A percentile compares a stretch with the other conserved stretches of the same genome.
Conservation (phyloP, 2,113 vertebrate genomes). For the Dinomys branickii region DNA sequence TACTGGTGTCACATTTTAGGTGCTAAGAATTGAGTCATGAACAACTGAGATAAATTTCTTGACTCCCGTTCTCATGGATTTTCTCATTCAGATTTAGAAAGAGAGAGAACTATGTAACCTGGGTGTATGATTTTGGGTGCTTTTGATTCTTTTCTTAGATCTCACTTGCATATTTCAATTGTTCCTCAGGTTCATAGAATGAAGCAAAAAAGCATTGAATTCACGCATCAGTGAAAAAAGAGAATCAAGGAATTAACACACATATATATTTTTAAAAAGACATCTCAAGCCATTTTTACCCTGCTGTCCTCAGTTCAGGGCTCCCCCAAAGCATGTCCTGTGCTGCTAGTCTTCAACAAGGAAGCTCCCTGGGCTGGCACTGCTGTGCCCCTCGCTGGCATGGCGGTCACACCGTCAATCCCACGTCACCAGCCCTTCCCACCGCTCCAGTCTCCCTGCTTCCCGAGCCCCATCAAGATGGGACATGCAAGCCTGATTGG, state of each 20-base stretch:
- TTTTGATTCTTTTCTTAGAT: constrained; percentile 6
- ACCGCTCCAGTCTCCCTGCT: rapidly evolving
- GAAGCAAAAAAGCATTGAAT: background rate
- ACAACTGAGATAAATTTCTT: background rate
- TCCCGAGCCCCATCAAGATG: background rate
- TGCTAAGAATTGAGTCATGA: background rate
- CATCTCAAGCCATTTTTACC: background rate
- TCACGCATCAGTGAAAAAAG: background rate
- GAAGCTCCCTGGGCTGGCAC: background rate
- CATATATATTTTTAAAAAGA: background rate
- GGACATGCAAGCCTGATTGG: background rate
- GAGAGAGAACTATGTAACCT: background rate
- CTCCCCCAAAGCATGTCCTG: background rate
- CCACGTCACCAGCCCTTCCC: rapidly evolving
- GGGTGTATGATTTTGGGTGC: background rate
- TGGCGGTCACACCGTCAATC: background rate
- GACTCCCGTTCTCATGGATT: background rate
- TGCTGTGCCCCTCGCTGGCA: background rate
- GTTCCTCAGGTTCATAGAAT: background rate
- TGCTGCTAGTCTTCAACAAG: background rate
- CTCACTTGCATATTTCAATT: background rate
- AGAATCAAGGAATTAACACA: background rate
- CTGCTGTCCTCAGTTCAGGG: background rate
- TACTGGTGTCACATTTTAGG: background rate
- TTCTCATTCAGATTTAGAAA: background rate